phyloP scores from a whole-genome alignment of 2,113 vertebrate genomes.

The Donacobius atricapilla region DNA sequence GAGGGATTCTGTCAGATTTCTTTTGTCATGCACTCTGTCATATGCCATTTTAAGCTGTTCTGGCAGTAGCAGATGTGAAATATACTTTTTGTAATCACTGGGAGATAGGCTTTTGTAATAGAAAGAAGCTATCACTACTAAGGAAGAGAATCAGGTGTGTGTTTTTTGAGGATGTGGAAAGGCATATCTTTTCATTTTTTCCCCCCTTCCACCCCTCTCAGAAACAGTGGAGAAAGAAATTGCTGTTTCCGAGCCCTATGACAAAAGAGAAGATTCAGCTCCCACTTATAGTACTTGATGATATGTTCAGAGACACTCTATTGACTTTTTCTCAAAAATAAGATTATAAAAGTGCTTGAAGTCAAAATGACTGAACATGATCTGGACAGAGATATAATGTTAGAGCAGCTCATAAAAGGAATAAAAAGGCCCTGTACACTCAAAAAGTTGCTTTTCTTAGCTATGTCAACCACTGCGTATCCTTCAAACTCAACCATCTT shows the following conservation, averaged over 20 bases:
- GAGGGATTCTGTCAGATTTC: background rate
- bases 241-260: background rate
- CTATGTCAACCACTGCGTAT: background rate
- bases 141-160: background rate
- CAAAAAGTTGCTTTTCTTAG: background rate
- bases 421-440: background rate
- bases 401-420: background rate
- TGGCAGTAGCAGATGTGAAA: background rate
- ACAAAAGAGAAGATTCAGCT: background rate
- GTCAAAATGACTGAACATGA: background rate
- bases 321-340: background rate
- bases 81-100: background rate
- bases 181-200: background rate
- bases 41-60: background rate
- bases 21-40: background rate
- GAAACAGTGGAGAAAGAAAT: background rate
- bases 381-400: background rate
- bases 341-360: background rate
- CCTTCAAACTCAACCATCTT: background rate
- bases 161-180: background rate
- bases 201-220: background rate
- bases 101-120: background rate
- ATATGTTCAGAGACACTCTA: background rate
- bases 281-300: background rate
- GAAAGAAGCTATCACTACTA: background rate